Base-by-base conservation (phyloP, 2,797 vertebrate genomes). In the Micromesistius poutassou region DNA sequence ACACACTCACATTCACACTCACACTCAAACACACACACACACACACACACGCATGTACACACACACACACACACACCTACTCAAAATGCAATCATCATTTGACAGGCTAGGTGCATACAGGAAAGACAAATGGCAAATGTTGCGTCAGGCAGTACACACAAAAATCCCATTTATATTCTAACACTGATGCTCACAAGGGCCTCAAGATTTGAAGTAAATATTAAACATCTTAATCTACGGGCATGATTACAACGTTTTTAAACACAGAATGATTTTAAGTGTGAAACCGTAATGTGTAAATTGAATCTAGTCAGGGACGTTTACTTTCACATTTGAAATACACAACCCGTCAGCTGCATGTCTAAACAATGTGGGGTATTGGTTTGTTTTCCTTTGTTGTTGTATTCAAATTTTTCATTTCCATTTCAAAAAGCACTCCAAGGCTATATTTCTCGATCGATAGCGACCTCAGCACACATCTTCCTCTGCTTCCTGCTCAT, bases 31-130 rank as follows among this genome's bases (percentile, higher is more conserved):
- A 50, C 46, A 50, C 46, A 50, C 46, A 50, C 46, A 55, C 50
- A 62, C 50, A n/a, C 50, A 62, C 22, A n/a, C 19, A n/a, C 50
- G 7, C 50, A n/a, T 22, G 1, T n/a, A 62, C 50, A n/a, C 22
- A 62, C 46, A 55, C 46, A 55, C 46, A 55, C 46, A 55, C 46
- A 50, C 55, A n/a, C 55, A n/a, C 55, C n/a, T 62, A 62, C 55
- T 62, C n/a, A 62, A 62, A 62, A 62, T 62, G 55, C 55, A 62
- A 25, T 62, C 55, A 62, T 62, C 55, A 62, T 62, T 25, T 62
- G 55, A 62, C 55, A 62, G n/a, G 55, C 55, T 55, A 19, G 16
- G 46, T 55, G 16, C 16, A 19, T 55, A 55, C 16, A 55, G 5
- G 46, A 62, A 62, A 62, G 55, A 62, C n/a, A 62, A 62, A 62